A percentile compares a stretch with the other conserved stretches of the same genome.
These are phyloP conservation scores for Dorcus hopei DNA, from an alignment of 2,888 invertebrate species.

Conservation along the genomic window DNA sequence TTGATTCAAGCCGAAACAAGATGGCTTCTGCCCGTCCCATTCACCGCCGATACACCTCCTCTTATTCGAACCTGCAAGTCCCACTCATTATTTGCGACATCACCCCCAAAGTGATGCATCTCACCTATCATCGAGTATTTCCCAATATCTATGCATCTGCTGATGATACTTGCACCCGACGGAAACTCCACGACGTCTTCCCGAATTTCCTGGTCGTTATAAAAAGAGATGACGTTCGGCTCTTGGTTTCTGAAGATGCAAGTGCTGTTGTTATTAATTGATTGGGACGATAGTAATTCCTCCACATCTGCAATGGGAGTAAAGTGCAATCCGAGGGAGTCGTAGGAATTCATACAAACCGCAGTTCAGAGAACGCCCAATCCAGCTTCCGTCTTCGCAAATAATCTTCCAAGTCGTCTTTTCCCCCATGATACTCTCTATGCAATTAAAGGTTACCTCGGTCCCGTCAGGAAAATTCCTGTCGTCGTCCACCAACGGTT, in stretches of 20 bases:
- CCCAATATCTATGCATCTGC: constrained; percentile 80
- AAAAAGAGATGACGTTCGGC: constrained; percentile 76
- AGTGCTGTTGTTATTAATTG: constrained; percentile 52
- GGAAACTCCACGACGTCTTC: constrained; percentile 77
- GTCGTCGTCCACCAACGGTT: constrained; percentile 62
- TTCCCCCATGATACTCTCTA: constrained; percentile 76
- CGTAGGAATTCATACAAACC: constrained; percentile 53
- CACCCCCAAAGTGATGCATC: neutral
- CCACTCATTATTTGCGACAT: constrained; percentile 38
- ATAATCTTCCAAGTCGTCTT: constrained; percentile 81
- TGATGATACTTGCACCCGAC: constrained; percentile 58
- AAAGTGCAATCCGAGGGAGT: neutral
- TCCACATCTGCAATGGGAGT: constrained; percentile 36
- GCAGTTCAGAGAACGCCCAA: constrained; percentile 75
- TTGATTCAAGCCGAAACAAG: constrained; percentile 79
- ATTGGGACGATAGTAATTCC: constrained; percentile 37
- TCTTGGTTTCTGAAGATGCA: constrained; percentile 77
- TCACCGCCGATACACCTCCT: constrained; percentile 73
- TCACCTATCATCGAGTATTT: constrained; percentile 71
- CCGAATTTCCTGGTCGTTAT: constrained; percentile 73
- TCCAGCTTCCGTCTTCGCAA: constrained; percentile 83
- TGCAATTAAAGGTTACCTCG: constrained; percentile 80
- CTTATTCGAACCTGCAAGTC: constrained; percentile 63
- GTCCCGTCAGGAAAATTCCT: constrained; percentile 76
- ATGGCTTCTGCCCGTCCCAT: constrained; percentile 77